A percentile compares a stretch with the other conserved stretches of the same genome.
These are phyloP conservation scores for Scylla paramamosain DNA, from an alignment of 1,140 invertebrate genomes.

Conservation along the genomic window DNA sequence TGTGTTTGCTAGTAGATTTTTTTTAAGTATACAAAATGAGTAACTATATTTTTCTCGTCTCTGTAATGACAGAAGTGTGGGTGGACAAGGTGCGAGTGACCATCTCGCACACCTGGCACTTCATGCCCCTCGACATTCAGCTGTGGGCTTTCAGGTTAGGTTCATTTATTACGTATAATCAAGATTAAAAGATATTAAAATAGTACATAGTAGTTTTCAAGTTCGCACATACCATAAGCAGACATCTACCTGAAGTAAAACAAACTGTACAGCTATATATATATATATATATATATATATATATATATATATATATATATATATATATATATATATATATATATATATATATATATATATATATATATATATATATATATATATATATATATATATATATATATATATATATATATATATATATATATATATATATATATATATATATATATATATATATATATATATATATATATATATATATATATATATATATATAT, in stretches of 20 bases:
- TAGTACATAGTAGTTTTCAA: too few species aligned
- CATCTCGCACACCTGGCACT: constrained; percentile 71
- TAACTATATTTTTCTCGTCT: neutral
- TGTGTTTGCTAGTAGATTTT: too few species aligned
- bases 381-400: constrained; percentile 53
- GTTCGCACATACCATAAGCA: too few species aligned
- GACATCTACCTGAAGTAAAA: too few species aligned
- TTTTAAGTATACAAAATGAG: too few species aligned
- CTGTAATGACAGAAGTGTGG: constrained; percentile 61
- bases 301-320: too few species aligned
- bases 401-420: constrained; percentile 53
- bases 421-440: constrained; percentile 51
- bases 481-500: constrained; percentile 38
- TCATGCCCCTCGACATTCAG: constrained; percentile 62
- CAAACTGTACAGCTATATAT: neutral
- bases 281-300: too few species aligned
- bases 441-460: constrained; percentile 51
- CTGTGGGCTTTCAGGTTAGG: constrained; percentile 71
- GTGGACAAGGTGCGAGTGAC: constrained; percentile 69
- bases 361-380: constrained; percentile 50
- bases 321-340: too few species aligned
- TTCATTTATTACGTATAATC: neutral
- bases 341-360: constrained; percentile 28
- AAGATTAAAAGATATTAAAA: too few species aligned
- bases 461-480: constrained; percentile 45